Percentiles rank a stretch among this genome's conserved stretches.
Conservation (phyloP, 2,797 vertebrate species). For the Sternotherus odoratus region DNA sequence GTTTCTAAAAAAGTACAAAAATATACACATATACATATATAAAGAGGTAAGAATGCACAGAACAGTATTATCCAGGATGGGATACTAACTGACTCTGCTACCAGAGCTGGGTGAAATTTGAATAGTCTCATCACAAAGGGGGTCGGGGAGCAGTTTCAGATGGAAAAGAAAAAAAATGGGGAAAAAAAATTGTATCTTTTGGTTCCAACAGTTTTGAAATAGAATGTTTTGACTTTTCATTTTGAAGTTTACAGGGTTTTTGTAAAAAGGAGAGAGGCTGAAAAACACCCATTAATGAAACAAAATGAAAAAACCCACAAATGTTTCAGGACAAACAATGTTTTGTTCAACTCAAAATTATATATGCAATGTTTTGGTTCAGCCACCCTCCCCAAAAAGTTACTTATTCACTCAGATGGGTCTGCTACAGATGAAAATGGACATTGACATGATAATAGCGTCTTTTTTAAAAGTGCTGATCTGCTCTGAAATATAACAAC, state of each 20-base stretch:
- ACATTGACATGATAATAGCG: not conserved
- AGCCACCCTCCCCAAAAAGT: not conserved
- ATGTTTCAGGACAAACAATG: not conserved
- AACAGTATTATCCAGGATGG: not conserved
- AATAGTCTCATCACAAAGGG: too few species aligned
- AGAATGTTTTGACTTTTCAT: not conserved
- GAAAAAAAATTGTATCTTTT: not conserved
- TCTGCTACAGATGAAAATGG: not conserved
- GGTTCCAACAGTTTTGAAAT: not conserved
- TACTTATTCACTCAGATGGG: not conserved
- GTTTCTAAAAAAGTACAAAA: not conserved
- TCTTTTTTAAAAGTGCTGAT: not conserved
- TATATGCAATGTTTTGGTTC: not conserved
- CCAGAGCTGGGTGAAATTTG: too few species aligned
- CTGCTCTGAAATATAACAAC: not conserved
- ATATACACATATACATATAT: too few species aligned
- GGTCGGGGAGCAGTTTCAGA: too few species aligned
- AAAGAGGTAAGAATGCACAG: not conserved
- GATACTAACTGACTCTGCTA: not conserved
- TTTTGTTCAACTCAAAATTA: not conserved
- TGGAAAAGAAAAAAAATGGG: too few species aligned
- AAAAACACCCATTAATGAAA: not conserved
- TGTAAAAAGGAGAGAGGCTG: not conserved
- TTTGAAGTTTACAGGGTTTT: not conserved
- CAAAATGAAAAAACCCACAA: not conserved